These are phyloP conservation scores for Cantharis nigra DNA, from an alignment of 2,888 invertebrate species.

Conservation along the genomic window DNA sequence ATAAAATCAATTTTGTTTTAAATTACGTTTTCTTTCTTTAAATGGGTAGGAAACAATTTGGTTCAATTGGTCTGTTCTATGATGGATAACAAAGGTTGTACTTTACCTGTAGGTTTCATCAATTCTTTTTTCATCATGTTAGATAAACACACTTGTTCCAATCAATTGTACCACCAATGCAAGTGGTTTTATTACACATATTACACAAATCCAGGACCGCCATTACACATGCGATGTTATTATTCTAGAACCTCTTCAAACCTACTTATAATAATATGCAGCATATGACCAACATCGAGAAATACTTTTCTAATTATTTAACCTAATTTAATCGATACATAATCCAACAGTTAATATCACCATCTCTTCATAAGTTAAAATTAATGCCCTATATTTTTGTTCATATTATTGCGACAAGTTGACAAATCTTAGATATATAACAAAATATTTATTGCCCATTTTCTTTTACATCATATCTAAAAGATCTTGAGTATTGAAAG, in stretches of 20 bases:
- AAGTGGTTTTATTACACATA: not conserved
- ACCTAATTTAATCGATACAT: not conserved
- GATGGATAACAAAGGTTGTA: no score
- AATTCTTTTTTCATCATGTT: not conserved
- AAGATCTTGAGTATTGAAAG: constrained; percentile 45
- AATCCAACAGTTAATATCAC: no score
- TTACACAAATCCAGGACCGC: not conserved
- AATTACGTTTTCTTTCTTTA: no score
- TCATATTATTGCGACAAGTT: not conserved
- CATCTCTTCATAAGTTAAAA: not conserved
- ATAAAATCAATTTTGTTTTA: no score
- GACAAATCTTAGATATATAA: not conserved
- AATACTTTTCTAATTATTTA: not conserved
- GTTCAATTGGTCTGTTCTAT: no score
- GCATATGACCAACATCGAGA: not conserved
- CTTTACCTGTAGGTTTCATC: no score
- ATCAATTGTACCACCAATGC: not conserved
- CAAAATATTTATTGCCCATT: not conserved
- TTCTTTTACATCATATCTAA: constrained; percentile 37
- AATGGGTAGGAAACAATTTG: no score
- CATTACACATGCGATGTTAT: not conserved
- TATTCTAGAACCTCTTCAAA: not conserved
- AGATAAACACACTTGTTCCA: not conserved
- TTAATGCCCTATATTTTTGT: not conserved
- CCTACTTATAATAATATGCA: not conserved